Percentiles rank a stretch among this genome's conserved stretches.
Evolutionary conservation across 1,140 invertebrate species (phyloP).

Genomic region (Cepaea nemoralis): DNA sequence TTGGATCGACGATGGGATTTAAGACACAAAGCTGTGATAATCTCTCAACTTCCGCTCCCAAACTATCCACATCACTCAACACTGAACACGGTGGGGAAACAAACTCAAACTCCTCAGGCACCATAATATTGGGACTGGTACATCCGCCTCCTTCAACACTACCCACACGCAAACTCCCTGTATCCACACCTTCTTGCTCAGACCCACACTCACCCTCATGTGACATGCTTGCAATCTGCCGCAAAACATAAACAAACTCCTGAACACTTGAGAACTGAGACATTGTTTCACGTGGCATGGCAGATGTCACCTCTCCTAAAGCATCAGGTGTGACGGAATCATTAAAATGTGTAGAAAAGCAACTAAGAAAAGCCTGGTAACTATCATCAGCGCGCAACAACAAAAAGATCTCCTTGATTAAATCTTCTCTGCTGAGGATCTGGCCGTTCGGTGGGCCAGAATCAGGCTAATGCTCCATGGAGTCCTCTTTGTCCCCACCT

Average conservation of each 20-base stretch:
- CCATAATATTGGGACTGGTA: not conserved
- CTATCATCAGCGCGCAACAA: not conserved
- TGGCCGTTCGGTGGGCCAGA: conserved; percentile 31
- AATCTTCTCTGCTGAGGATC: not conserved
- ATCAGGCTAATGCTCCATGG: conserved; percentile 49
- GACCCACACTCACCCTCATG: not conserved
- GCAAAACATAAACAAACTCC: conserved; percentile 16
- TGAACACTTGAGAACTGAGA: conserved; percentile 6
- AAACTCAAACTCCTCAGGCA: not conserved
- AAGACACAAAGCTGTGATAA: not conserved
- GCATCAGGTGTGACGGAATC: not conserved
- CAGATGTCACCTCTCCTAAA: not conserved
- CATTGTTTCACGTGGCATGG: too few species aligned
- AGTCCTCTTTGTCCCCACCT: conserved; percentile 65
- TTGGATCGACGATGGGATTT: not conserved
- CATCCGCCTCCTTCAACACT: not conserved
- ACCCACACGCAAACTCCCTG: not conserved
- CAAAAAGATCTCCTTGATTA: not conserved
- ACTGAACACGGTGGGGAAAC: not conserved
- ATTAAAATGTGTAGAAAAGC: not conserved
- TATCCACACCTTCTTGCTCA: not conserved
- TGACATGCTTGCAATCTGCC: not conserved
- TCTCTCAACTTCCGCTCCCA: not conserved
- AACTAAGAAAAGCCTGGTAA: not conserved
- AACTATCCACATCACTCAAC: not conserved